phyloP scores from a whole-genome alignment of 2,113 vertebrate genomes.

The Megalops atlanticus region DNA sequence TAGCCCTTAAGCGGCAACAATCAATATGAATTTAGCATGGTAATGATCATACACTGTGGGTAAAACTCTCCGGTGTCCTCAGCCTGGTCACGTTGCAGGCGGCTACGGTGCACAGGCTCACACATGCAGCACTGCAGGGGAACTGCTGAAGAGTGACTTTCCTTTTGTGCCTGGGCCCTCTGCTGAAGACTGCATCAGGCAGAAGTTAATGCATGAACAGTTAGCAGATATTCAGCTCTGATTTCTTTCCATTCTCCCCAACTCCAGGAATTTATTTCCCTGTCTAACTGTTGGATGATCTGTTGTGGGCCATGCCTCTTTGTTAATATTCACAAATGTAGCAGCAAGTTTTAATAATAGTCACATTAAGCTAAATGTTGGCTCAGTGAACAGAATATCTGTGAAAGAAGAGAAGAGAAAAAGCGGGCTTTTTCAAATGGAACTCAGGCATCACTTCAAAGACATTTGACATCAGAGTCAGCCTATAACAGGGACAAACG shows the following conservation, averaged over 20 bases:
- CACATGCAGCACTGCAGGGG: conserved; percentile 33
- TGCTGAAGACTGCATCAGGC: neutral
- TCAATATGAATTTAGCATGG: conserved; percentile 77
- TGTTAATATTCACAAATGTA: no score
- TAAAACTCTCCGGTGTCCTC: conserved; percentile 52
- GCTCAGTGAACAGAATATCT: no score
- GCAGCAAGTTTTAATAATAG: no score
- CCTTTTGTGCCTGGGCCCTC: neutral
- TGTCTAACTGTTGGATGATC: no score
- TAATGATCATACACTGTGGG: conserved; percentile 68
- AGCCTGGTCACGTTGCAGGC: conserved; percentile 34
- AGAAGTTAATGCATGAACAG: neutral
- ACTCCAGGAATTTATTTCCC: no score
- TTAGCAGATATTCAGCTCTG: neutral
- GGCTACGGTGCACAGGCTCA: conserved; percentile 28
- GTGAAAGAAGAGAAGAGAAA: no score
- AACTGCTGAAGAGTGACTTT: neutral
- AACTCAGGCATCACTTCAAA: conserved; percentile 21
- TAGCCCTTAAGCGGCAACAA: conserved; percentile 70
- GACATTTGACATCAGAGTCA: conserved; percentile 46
- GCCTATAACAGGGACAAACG: conserved; percentile 56
- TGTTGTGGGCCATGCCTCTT: no score
- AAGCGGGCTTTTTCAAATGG: conserved; percentile 13
- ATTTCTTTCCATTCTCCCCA: neutral
- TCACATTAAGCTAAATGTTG: no score